Evolutionary conservation across 2,888 invertebrate species (phyloP).

Genomic region (Drosophila picticornis): DNA sequence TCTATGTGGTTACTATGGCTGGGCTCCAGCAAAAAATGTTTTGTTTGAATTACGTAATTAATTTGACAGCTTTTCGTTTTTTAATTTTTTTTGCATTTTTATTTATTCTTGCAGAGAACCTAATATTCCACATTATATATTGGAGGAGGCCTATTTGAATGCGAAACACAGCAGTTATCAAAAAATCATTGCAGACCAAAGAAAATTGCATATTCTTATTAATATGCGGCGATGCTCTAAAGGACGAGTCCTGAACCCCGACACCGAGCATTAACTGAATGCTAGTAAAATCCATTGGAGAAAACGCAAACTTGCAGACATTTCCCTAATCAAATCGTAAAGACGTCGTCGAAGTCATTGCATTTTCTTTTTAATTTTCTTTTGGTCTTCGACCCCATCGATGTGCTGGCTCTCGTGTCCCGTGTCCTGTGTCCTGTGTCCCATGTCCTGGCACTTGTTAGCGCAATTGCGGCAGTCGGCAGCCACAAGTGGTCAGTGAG

Average conservation of each 20-base stretch:
- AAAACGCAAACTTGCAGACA: conserved; percentile 64
- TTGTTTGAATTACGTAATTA: conserved; percentile 76
- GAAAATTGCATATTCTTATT: conserved; percentile 28
- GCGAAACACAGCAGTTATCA: not conserved
- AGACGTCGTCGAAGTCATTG: conserved; percentile 63
- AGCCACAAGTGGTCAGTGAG: conserved; percentile 80
- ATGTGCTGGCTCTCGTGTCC: conserved; percentile 30
- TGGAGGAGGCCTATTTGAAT: not conserved
- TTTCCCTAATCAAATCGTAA: conserved; percentile 78
- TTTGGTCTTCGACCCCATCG: conserved; percentile 40
- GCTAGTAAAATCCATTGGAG: conserved; percentile 28
- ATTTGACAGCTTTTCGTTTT: conserved; percentile 50
- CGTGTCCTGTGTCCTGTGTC: conserved; percentile 7
- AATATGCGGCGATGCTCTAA: conserved; percentile 40
- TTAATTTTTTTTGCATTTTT: not conserved
- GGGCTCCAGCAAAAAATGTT: conserved; percentile 25
- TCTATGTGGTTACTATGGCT: conserved; percentile 30
- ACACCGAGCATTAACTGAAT: conserved; percentile 1
- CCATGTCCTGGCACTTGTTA: conserved; percentile 57
- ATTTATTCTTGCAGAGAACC: not conserved
- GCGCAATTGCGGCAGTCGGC: conserved; percentile 48
- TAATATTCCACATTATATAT: not conserved
- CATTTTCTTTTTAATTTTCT: conserved; percentile 77
- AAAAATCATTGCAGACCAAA: not conserved
- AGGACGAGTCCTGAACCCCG: not conserved